Conservation (phyloP, 1,140 invertebrate genomes). For the Dysdera silvatica region DNA sequence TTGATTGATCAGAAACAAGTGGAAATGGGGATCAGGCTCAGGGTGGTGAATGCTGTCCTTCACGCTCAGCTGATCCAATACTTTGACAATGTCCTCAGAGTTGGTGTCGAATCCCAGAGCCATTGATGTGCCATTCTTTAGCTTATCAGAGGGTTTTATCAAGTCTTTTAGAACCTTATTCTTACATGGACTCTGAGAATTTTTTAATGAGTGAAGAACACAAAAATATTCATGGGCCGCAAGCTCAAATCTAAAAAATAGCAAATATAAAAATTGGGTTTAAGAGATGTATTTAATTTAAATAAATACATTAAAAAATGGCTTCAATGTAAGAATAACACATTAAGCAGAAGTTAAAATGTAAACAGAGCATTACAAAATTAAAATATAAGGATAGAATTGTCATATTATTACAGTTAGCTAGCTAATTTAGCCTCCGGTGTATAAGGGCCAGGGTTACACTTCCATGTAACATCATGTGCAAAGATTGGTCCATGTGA, state of each 20-base stretch:
- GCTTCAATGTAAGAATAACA: not conserved
- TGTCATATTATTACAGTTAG: no score
- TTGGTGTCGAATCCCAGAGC: no score
- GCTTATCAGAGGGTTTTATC: slow-evolving; percentile 1
- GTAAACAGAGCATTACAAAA: no score
- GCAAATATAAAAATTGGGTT: not conserved
- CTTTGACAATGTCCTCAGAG: not conserved
- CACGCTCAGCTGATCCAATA: slow-evolving; percentile 1
- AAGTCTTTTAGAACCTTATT: not conserved
- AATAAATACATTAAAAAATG: no score
- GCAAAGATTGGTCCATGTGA: no score
- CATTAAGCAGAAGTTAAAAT: no score
- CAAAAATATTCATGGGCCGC: slow-evolving; percentile 24
- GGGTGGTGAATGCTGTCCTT: slow-evolving; percentile 2
- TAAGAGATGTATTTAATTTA: no score
- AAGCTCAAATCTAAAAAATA: slow-evolving; percentile 21
- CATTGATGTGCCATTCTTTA: not conserved
- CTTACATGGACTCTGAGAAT: not conserved
- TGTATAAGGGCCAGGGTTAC: no score
- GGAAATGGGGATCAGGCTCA: slow-evolving; percentile 7
- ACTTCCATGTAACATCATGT: no score
- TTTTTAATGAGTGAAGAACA: slow-evolving; percentile 15
- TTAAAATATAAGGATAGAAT: no score
- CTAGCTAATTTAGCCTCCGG: no score
- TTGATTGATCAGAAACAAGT: slow-evolving; percentile 20